Percentiles rank a stretch among this genome's conserved stretches.
Evolutionary conservation across 2,888 invertebrate genomes (phyloP).

Genomic region (Drosophila koepferae): DNA sequence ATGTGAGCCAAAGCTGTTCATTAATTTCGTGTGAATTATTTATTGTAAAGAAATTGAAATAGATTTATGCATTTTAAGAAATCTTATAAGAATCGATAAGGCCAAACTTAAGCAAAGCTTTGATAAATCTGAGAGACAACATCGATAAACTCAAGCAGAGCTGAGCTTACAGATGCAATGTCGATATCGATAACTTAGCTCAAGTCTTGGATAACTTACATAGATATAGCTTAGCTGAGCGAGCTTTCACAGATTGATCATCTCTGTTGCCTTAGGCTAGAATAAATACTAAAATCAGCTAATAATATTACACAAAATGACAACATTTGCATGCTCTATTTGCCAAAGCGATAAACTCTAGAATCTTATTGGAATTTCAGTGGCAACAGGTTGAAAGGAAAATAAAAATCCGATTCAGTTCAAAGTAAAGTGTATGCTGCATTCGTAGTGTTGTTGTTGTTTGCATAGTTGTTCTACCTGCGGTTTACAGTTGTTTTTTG

Average conservation of each 20-base stretch:
- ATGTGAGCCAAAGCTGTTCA: background rate
- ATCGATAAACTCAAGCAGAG: background rate
- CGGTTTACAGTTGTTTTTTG: constrained; percentile 20
- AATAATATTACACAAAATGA: constrained; percentile 45
- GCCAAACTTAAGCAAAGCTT: background rate
- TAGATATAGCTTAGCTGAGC: no score
- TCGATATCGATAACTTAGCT: background rate
- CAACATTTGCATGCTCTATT: constrained; percentile 29
- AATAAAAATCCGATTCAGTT: no score
- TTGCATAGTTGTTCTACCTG: constrained; percentile 8
- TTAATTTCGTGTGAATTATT: constrained; percentile 2
- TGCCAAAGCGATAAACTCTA: background rate
- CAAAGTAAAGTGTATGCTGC: constrained; percentile 9
- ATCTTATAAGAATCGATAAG: background rate
- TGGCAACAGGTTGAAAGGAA: constrained; percentile 42
- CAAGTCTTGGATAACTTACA: background rate
- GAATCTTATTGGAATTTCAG: constrained; percentile 3
- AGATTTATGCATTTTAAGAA: background rate
- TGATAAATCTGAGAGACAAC: background rate
- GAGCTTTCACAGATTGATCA: constrained; percentile 7
- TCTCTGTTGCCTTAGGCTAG: constrained; percentile 20
- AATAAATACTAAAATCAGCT: constrained; percentile 49
- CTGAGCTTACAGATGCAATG: background rate
- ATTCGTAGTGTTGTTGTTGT: constrained; percentile 6
- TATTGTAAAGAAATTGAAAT: background rate